Conservation (phyloP, 2,113 vertebrate genomes). For the Ornithorhynchus anatinus region DNA sequence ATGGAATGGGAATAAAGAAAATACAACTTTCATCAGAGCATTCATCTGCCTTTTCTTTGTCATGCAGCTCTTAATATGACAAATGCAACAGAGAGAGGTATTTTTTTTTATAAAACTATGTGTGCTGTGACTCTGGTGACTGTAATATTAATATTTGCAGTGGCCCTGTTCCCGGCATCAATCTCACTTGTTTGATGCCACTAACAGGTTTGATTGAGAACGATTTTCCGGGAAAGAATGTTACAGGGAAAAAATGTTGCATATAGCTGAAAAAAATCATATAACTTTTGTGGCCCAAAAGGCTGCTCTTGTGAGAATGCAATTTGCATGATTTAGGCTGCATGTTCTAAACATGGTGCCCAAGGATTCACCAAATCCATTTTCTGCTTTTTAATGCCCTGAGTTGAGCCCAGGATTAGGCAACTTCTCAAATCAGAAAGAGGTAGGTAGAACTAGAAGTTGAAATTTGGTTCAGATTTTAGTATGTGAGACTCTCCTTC, state of each 20-base stretch:
- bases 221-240: background rate
- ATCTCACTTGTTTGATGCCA: constrained; percentile 20
- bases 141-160: constrained; percentile 43
- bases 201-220: constrained; percentile 44
- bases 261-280: background rate
- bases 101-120: constrained; percentile 2
- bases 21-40: background rate
- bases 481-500: background rate
- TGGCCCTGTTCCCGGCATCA: constrained; percentile 36
- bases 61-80: constrained; percentile 57
- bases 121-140: constrained; percentile 49
- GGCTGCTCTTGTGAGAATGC: background rate
- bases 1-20: background rate
- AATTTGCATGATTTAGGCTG: constrained; percentile 46
- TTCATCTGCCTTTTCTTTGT: constrained; percentile 39
- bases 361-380: no score
- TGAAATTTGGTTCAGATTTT: background rate
- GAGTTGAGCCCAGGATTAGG: no score
- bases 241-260: background rate
- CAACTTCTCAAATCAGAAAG: background rate
- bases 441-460: background rate
- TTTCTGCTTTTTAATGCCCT: background rate
- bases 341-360: constrained; percentile 42
- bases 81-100: constrained; percentile 58
- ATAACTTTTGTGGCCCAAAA: background rate